phyloP scores from a whole-genome alignment of 2,797 vertebrate genomes.

The Sciurus vulgaris region DNA sequence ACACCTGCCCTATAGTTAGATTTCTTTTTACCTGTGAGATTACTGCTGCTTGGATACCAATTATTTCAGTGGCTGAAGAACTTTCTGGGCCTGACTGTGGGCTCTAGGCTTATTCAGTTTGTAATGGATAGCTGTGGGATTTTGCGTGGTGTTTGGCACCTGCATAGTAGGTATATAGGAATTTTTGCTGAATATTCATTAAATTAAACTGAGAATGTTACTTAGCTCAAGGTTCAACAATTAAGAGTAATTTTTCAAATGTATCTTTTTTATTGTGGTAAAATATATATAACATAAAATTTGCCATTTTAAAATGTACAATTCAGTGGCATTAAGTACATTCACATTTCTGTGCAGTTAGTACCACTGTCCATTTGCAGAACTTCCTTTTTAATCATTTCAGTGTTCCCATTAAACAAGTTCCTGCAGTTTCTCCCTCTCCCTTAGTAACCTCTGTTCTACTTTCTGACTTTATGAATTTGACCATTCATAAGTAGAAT shows the following conservation, averaged over 20 bases:
- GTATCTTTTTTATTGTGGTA: slow-evolving; percentile 40
- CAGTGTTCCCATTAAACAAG: slow-evolving; percentile 16
- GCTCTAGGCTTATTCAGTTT: background rate
- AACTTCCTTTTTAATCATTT: slow-evolving; percentile 53
- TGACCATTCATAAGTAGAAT: background rate
- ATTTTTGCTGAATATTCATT: slow-evolving; percentile 44
- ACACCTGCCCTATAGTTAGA: background rate
- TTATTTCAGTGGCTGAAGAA: slow-evolving; percentile 15
- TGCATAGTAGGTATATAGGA: background rate
- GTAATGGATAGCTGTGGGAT: background rate
- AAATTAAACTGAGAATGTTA: slow-evolving; percentile 9
- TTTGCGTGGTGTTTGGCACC: slow-evolving; percentile 39
- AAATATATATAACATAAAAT: slow-evolving; percentile 53
- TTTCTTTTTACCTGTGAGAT: slow-evolving; percentile 29
- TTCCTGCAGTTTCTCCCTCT: background rate
- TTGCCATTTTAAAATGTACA: slow-evolving; percentile 18
- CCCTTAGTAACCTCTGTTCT: background rate
- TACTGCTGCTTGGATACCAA: background rate
- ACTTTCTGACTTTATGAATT: slow-evolving; percentile 30
- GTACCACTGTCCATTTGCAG: slow-evolving; percentile 26
- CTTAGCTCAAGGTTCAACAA: slow-evolving; percentile 45
- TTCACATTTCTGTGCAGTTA: background rate
- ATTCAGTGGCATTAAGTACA: background rate
- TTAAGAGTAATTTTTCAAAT: slow-evolving; percentile 32
- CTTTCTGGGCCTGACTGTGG: background rate